Conservation (phyloP, 2,113 vertebrate genomes). For the Ophthalmolycus amberensis region DNA sequence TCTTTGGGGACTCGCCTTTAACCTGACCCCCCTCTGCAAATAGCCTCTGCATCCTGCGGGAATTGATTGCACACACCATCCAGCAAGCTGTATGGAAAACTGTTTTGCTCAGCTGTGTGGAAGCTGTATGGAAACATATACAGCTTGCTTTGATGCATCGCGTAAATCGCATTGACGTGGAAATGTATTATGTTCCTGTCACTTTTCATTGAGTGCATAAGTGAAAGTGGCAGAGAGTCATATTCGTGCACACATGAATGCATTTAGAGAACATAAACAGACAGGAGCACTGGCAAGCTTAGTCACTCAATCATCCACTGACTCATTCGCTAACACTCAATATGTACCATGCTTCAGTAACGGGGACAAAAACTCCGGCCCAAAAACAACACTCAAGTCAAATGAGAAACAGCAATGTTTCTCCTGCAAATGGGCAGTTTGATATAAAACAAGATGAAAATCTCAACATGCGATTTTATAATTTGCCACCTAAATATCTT, state of each 20-base stretch:
- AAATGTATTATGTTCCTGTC: slow-evolving; percentile 25
- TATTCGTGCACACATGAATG: slow-evolving; percentile 16
- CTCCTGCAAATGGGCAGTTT: neutral
- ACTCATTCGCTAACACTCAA: neutral
- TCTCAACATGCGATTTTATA: neutral
- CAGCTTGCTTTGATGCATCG: slow-evolving; percentile 39
- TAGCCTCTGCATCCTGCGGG: slow-evolving; percentile 19
- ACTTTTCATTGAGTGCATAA: slow-evolving; percentile 14
- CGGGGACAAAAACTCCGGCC: neutral
- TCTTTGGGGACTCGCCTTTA: slow-evolving; percentile 33
- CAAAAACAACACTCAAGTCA: neutral
- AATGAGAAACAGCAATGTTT: neutral
- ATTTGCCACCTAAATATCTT: neutral
- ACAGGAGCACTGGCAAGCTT: slow-evolving; percentile 15
- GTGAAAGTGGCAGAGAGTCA: slow-evolving; percentile 15
- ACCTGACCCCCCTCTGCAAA: slow-evolving; percentile 35
- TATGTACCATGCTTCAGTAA: neutral
- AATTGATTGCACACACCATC: slow-evolving; percentile 10
- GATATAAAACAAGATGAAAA: neutral
- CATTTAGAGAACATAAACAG: slow-evolving; percentile 23
- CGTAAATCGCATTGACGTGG: slow-evolving; percentile 7
- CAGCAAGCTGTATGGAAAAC: slow-evolving; percentile 9
- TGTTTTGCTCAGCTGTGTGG: slow-evolving; percentile 23
- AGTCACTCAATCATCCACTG: slow-evolving; percentile 12
- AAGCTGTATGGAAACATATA: slow-evolving; percentile 10